Evolutionary conservation across 35 echinoderm and acorn worm genomes (phyloP).

Genomic region (Stichopus chloronotus): DNA sequence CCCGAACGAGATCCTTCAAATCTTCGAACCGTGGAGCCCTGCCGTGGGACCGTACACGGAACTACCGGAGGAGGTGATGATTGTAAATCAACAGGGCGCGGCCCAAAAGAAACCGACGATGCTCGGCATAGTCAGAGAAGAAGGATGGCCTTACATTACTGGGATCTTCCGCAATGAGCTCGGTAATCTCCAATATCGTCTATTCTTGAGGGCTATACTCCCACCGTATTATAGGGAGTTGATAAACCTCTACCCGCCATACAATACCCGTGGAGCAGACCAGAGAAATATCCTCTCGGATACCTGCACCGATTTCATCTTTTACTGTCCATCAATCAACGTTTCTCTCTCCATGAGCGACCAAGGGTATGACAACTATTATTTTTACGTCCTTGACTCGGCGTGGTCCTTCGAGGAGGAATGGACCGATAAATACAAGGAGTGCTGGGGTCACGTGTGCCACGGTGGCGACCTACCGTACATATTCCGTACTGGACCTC

Average conservation of each 20-base stretch:
- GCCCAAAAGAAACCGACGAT: constrained; percentile 66
- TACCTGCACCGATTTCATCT: constrained; percentile 38
- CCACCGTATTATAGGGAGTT: constrained; percentile 16
- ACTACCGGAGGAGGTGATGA: constrained; percentile 50
- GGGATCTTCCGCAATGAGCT: constrained; percentile 41
- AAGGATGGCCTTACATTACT: constrained; percentile 41
- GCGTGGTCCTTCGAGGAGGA: constrained; percentile 41
- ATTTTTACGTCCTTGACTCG: constrained; percentile 44
- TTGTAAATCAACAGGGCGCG: constrained; percentile 23
- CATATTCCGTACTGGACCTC: constrained; percentile 51
- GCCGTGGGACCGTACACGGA: constrained; percentile 32
- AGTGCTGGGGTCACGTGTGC: constrained; percentile 55
- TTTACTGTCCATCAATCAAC: constrained; percentile 37
- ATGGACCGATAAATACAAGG: constrained; percentile 34
- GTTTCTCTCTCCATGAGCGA: constrained; percentile 26
- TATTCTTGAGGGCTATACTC: constrained; percentile 39
- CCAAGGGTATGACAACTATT: constrained; percentile 16
- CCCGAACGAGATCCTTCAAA: constrained; percentile 52
- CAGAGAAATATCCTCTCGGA: constrained; percentile 23
- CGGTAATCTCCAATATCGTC: neutral
- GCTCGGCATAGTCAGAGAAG: constrained; percentile 36
- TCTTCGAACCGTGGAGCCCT: constrained; percentile 71
- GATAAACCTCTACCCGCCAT: constrained; percentile 28
- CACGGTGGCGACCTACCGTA: constrained; percentile 63
- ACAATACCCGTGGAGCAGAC: constrained; percentile 11